Evolutionary conservation across 2,888 invertebrate species (phyloP).

Genomic region (Gymnoscelis rufifasciata): DNA sequence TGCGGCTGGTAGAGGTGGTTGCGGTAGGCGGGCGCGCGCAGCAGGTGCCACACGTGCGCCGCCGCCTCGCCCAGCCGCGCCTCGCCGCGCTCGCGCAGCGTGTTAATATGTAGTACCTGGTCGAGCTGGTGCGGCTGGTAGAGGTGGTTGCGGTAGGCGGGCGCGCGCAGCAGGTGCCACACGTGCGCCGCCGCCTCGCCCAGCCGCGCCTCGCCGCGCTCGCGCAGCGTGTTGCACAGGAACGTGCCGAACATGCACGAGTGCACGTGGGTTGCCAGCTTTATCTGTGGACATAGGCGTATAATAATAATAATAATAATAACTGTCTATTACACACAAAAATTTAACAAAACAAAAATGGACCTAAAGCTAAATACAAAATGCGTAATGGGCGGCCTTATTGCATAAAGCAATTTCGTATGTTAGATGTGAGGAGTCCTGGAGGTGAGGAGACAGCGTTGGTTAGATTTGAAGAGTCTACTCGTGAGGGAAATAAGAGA

Average conservation of each 20-base stretch:
- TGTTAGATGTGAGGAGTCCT: too few relatives aligned
- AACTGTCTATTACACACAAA: too few relatives aligned
- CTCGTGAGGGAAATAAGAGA: too few relatives aligned
- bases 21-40: conserved; percentile 87
- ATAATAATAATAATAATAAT: too few relatives aligned
- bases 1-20: conserved; percentile 89
- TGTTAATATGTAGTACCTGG: conserved; percentile 35
- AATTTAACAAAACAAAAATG: too few relatives aligned
- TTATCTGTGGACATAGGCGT: conserved; percentile 86
- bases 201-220: conserved; percentile 82
- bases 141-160: conserved; percentile 91
- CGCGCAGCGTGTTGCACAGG: conserved; percentile 91
- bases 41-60: conserved; percentile 58
- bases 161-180: conserved; percentile 90
- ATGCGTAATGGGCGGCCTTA: too few relatives aligned
- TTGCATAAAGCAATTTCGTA: too few relatives aligned
- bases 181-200: conserved; percentile 87
- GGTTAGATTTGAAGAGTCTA: too few relatives aligned
- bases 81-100: conserved; percentile 62
- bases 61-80: not conserved
- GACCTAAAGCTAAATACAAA: too few relatives aligned
- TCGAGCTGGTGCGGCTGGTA: conserved; percentile 77
- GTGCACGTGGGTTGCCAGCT: conserved; percentile 96
- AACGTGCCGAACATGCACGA: conserved; percentile 98
- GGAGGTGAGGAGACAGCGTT: too few relatives aligned